These are phyloP conservation scores for Phalacrocorax pelagicus DNA, from an alignment of 2,113 vertebrate species.

Conservation along the genomic window DNA sequence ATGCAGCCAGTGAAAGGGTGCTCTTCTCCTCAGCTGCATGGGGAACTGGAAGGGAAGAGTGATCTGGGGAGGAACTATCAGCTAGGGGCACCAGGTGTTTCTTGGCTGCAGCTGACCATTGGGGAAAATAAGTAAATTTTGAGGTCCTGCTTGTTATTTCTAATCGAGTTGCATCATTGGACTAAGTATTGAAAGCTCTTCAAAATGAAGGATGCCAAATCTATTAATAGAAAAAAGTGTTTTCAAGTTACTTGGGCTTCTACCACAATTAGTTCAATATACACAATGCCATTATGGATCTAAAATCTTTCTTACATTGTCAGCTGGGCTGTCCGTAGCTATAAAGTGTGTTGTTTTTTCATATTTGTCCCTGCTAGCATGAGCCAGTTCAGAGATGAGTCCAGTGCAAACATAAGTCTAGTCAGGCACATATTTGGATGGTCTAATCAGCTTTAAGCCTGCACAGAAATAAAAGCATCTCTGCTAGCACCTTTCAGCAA, in stretches of 20 bases:
- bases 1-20: background rate
- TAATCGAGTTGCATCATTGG: fast-evolving
- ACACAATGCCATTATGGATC: background rate
- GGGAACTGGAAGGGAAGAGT: background rate
- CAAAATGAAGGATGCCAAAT: background rate
- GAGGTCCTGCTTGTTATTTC: background rate
- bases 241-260: background rate
- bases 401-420: background rate
- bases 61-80: background rate
- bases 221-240: background rate
- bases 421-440: background rate
- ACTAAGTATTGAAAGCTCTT: background rate
- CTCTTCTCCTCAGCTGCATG: background rate
- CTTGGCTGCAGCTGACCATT: background rate
- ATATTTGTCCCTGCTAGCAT: background rate
- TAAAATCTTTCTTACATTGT: background rate
- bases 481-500: background rate
- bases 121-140: background rate
- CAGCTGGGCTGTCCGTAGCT: background rate
- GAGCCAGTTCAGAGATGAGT: background rate
- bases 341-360: background rate
- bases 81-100: background rate
- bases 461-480: background rate
- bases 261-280: background rate
- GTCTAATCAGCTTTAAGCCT: background rate